Base-by-base conservation (phyloP, 2,888 invertebrate genomes). In the Cabera pusaria region DNA sequence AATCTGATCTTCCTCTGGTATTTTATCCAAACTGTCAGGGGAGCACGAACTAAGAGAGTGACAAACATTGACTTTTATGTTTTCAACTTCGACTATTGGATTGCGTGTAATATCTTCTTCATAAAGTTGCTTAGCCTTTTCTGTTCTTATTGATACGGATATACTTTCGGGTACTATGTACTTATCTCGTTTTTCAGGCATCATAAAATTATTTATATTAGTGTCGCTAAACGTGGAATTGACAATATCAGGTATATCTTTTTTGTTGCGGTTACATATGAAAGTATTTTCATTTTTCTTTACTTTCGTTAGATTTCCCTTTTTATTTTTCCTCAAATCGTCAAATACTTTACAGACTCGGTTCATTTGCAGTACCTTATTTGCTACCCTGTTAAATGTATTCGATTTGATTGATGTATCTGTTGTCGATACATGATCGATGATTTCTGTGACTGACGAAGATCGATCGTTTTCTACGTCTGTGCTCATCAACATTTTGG, bases 211-310 rank as follows among this genome's bases (percentile, higher is more conserved):
- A 49, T 70, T 76, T 8, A 51, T 23, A 29, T 65, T 68, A 0
- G 54, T 46, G 17, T 87, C 87, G 28, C 49, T 67, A 6, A 84
- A 66, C 1, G 88, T 88, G 9, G 89, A 89, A 59, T 90, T 88
- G 1, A 89, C 81, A 35, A 90, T 72, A 48, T 90, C 89, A 6
- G 90, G 89, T 35, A 89, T 80, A 20, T 67, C 70, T 59, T 71
- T 67, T 47, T 75, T 68, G 37, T 47, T 68, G 55, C 56, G 69
- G 2, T 57, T 33, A 34, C 43, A 36, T 4, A 44, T 34, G 11
- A 50, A 56, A 20, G 21, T 24, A 2, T 40, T 54, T 2, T 63
- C 57, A 2, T 40, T 54, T 2, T 63, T 57, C 34, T 47, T 51
- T 11, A 19, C 19, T 35, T 52, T 23, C 17, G 32, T 27, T 45